Conservation (phyloP, 2,797 vertebrate genomes). For the Urophycis tenuis region DNA sequence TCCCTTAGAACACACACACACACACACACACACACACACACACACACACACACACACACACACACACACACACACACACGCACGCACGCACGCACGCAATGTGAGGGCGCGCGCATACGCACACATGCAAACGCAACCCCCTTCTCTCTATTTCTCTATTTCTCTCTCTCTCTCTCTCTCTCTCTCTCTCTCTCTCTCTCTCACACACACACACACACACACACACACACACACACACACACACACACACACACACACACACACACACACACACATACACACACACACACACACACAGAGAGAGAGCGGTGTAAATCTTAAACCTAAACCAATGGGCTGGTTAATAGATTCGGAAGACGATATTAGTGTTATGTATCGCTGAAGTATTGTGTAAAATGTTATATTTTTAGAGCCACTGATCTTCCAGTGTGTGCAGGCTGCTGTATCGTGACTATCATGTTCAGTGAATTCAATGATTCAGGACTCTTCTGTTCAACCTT, state of each 20-base stretch:
- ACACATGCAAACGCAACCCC: neutral
- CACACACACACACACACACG: constrained; percentile 23
- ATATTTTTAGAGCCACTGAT: neutral
- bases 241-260: neutral
- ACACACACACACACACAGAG: neutral
- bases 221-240: neutral
- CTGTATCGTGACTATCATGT: neutral
- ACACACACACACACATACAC: neutral
- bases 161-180: too few relatives aligned
- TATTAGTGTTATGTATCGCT: neutral
- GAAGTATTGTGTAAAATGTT: neutral
- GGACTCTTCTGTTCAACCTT: neutral
- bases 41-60: constrained; percentile 16
- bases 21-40: constrained; percentile 9
- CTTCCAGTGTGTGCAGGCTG: neutral
- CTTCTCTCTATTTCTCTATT: too few relatives aligned
- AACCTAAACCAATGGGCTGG: neutral
- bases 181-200: too few relatives aligned
- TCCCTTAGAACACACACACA: constrained; percentile 41
- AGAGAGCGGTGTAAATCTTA: constrained; percentile 13
- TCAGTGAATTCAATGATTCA: neutral
- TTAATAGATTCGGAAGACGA: neutral
- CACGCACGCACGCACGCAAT: constrained; percentile 26
- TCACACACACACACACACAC: neutral
- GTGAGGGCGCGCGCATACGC: neutral